Percentiles rank a stretch among this genome's conserved stretches.
These are phyloP conservation scores for Euphydryas editha DNA, from an alignment of 2,888 invertebrate genomes.

Conservation along the genomic window DNA sequence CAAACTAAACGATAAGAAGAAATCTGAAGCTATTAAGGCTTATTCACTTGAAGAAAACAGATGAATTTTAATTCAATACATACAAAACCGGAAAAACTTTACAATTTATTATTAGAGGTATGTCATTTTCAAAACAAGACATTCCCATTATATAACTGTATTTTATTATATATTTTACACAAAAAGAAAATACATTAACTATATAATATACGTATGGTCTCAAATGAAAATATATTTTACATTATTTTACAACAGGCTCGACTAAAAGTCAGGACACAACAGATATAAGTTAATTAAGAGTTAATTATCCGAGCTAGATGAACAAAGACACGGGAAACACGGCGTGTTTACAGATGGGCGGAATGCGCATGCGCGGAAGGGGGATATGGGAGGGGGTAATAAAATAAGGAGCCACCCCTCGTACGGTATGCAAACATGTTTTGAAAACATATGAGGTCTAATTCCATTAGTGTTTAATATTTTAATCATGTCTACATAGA, in stretches of 20 bases:
- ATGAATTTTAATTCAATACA: no score
- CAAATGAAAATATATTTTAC: neutral
- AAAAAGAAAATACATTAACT: neutral
- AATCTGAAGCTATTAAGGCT: no score
- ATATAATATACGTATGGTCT: neutral
- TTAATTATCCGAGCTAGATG: slow-evolving; percentile 32
- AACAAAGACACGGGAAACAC: slow-evolving; percentile 19
- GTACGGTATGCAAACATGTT: slow-evolving; percentile 11
- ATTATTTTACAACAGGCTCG: neutral
- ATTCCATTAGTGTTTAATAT: slow-evolving; percentile 8
- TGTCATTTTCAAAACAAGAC: no score
- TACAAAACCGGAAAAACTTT: no score
- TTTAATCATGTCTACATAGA: slow-evolving; percentile 2
- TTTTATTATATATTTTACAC: no score
- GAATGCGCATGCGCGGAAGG: neutral
- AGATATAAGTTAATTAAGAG: slow-evolving; percentile 35
- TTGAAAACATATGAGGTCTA: slow-evolving; percentile 9
- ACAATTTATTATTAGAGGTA: no score
- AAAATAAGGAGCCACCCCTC: slow-evolving; percentile 12
- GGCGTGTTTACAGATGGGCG: slow-evolving; percentile 10
- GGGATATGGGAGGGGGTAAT: neutral
- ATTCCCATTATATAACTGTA: no score
- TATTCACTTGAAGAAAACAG: no score
- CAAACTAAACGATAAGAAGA: no score
- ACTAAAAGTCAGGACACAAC: slow-evolving; percentile 7